Percentiles rank a stretch among this genome's conserved stretches.
phyloP scores from a whole-genome alignment of 2,888 invertebrate species.

The Melikaiella ostensackeni region DNA sequence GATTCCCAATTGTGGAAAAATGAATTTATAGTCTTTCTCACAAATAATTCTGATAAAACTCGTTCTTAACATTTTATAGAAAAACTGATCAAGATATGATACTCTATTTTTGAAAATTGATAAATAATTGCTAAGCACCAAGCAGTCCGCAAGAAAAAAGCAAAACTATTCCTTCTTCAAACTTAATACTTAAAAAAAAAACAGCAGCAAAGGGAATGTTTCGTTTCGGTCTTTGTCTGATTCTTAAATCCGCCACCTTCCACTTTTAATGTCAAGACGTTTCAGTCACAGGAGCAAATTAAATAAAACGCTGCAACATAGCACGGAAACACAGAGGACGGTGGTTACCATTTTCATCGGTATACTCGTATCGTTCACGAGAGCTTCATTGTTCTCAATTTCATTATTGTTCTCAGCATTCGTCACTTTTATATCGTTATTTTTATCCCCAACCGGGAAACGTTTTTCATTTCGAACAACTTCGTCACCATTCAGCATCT shows the following conservation, averaged over 20 bases:
- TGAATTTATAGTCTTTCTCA: not conserved
- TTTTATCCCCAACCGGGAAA: constrained; percentile 4
- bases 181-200: constrained; percentile 7
- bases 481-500: not conserved
- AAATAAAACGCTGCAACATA: constrained; percentile 76
- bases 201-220: constrained; percentile 39
- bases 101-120: not conserved
- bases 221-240: constrained; percentile 39
- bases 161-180: not conserved
- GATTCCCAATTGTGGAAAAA: too few relatives aligned
- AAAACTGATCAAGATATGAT: not conserved
- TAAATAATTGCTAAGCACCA: not conserved
- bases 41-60: not conserved
- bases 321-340: constrained; percentile 76
- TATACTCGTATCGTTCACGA: constrained; percentile 68
- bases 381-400: constrained; percentile 59
- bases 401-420: constrained; percentile 63
- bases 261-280: constrained; percentile 37
- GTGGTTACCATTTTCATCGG: constrained; percentile 77
- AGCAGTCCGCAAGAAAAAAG: not conserved
- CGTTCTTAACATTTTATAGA: not conserved
- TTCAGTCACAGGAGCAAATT: constrained; percentile 73
- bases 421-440: constrained; percentile 45
- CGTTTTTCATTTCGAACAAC: not conserved
- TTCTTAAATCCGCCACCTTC: constrained; percentile 35